Evolutionary conservation across 2,797 vertebrate genomes (phyloP), one percentile per base, ranked within the genome.

Genomic region (Momotus momota): DNA sequence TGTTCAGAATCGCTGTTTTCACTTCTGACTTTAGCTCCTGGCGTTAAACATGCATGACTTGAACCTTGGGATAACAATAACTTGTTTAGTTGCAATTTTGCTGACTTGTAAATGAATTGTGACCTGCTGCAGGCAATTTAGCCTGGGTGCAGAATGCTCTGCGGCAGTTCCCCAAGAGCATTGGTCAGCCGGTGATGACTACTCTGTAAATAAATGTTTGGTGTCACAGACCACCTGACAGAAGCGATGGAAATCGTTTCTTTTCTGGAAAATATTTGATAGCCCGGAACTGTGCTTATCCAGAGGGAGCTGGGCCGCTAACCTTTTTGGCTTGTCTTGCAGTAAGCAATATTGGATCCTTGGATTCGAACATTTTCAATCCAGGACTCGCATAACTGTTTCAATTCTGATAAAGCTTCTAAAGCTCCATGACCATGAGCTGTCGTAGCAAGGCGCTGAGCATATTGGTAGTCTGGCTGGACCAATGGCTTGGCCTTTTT

Each of bases 71-170:
- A 88, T 83, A 81, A 91, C 94, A 92, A 49, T 81, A 60, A 90
- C 89, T 86, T 38, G 89, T 92, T 93, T 57, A 91, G 91, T 83
- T 87, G 94, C 67, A 84, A 0, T 94, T 95, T 80, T 82, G 95
- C 94, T 96, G 95, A 92, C 92, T 94, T 41, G 83, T 77, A 55
- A 93, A 90, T 93, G 90, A 82, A 89, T 93, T 94, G 94, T 81
- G 92, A 89, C 49, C 84, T 93, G 78, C 93, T 92, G 75, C 73
- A 60, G 93, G 85, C 90, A 57, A 16, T 88, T 91, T 38, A 93
- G 91, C 90, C 96, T 91, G 6, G 1, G 33, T 83, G 91, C 94
- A 92, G 72, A 88, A 31, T 18, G 74, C 90, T 93, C 81, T 89
- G 90, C 95, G 93, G 91, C 49, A 87, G 84, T 91, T 81, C 88